phyloP scores from a whole-genome alignment of 23 tunicate genomes.

The Diplosoma virens region DNA sequence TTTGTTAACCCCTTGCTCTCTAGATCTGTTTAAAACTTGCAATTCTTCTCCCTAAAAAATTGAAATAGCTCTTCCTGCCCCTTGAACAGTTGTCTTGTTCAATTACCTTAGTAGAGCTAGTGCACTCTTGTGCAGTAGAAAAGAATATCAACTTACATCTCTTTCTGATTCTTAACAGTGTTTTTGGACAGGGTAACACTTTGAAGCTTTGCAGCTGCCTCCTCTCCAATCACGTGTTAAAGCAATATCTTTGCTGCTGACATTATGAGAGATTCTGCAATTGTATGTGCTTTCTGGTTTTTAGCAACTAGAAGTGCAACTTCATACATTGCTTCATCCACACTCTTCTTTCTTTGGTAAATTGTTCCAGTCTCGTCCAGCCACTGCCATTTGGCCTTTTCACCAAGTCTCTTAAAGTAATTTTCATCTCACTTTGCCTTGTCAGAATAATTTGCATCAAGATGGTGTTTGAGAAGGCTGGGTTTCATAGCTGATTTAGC shows the following conservation, averaged over 20 bases:
- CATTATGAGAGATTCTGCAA: slow-evolving; percentile 33
- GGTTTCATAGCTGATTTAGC: too few relatives aligned
- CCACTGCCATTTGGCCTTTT: slow-evolving; percentile 45
- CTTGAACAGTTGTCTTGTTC: slow-evolving; percentile 23
- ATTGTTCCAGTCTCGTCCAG: slow-evolving; percentile 48
- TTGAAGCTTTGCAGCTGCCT: slow-evolving; percentile 5
- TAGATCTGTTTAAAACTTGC: slow-evolving; percentile 6
- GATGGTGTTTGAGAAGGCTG: too few relatives aligned
- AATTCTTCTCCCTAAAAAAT: too few relatives aligned
- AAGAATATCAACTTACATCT: not conserved
- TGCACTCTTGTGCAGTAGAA: too few relatives aligned
- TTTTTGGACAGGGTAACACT: slow-evolving; percentile 6
- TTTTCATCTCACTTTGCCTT: too few relatives aligned
- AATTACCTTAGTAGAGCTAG: slow-evolving; percentile 22
- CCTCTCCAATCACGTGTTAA: not conserved
- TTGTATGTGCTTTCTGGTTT: slow-evolving; percentile 26
- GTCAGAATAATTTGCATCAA: too few relatives aligned
- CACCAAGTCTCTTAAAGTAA: slow-evolving; percentile 50
- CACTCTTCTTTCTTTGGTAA: slow-evolving; percentile 36
- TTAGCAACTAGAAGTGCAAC: slow-evolving; percentile 43
- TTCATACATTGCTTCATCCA: slow-evolving; percentile 30
- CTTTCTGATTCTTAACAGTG: slow-evolving; percentile 4
- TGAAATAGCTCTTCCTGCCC: too few relatives aligned
- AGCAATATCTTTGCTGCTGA: slow-evolving; percentile 7
- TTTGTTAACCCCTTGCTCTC: slow-evolving; percentile 17